Evolutionary conservation across 2,888 invertebrate species (phyloP).

Genomic region (Parnassius apollo): DNA sequence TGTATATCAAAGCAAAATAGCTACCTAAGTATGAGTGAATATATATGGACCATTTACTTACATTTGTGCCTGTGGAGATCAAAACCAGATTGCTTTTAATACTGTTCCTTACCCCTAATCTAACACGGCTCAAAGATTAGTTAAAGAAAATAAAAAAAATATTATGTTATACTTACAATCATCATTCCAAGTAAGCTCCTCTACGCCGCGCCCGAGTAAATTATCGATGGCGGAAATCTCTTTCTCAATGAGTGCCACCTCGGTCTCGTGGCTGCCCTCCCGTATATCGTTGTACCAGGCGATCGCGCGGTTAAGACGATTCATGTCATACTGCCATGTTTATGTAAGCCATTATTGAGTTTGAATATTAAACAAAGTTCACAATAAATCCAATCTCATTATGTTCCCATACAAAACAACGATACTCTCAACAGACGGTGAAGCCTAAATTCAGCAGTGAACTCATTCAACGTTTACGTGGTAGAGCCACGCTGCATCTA

Average conservation of each 20-base stretch:
- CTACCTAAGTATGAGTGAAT: no score
- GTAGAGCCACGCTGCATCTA: no score
- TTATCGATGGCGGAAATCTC: slow-evolving; percentile 89
- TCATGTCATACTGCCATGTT: slow-evolving; percentile 70
- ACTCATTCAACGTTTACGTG: no score
- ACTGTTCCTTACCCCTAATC: neutral
- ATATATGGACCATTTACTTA: no score
- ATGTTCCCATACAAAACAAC: no score
- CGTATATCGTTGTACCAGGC: slow-evolving; percentile 92
- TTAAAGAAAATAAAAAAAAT: neutral
- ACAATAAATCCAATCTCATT: no score
- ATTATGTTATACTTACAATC: slow-evolving; percentile 81
- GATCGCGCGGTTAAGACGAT: slow-evolving; percentile 82
- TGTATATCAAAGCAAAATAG: no score
- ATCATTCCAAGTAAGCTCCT: slow-evolving; percentile 88
- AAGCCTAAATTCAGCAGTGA: no score
- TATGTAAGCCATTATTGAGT: neutral
- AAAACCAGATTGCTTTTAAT: no score
- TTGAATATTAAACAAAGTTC: no score
- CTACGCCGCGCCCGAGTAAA: slow-evolving; percentile 85
- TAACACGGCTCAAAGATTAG: neutral
- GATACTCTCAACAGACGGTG: no score
- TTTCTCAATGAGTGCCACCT: slow-evolving; percentile 87
- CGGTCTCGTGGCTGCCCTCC: slow-evolving; percentile 86
- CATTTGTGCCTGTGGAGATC: no score